A percentile compares a stretch with the other conserved stretches of the same genome.
phyloP scores from a whole-genome alignment of 2,113 vertebrate genomes.

The Pandion haliaetus region DNA sequence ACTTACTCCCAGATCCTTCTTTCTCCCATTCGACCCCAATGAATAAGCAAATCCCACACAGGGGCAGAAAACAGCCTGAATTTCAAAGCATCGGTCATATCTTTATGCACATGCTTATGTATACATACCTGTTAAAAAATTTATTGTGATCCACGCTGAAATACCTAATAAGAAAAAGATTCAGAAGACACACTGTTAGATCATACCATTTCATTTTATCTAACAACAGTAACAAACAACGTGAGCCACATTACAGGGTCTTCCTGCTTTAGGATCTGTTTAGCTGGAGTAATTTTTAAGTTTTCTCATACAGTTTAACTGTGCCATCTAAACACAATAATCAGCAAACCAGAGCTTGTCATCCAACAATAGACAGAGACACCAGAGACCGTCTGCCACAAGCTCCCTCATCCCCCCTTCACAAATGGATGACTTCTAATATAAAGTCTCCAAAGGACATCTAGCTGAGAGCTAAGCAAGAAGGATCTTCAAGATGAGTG shows the following conservation, averaged over 20 bases:
- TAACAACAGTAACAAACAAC: neutral
- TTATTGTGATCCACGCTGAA: slow-evolving; percentile 94
- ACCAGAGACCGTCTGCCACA: neutral
- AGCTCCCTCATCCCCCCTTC: neutral
- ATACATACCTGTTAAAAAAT: slow-evolving; percentile 88
- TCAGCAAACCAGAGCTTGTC: neutral
- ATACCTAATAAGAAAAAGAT: slow-evolving; percentile 77
- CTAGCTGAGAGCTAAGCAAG: neutral
- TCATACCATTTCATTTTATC: neutral
- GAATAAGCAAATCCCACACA: neutral
- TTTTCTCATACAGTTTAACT: neutral
- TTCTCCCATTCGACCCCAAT: neutral
- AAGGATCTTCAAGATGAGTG: neutral
- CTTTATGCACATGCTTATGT: neutral
- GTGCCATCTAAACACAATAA: neutral
- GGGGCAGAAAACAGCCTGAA: neutral
- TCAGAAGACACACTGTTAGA: neutral
- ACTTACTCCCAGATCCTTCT: neutral
- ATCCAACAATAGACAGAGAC: neutral
- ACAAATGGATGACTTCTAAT: neutral
- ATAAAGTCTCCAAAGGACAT: neutral
- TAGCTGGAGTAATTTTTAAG: neutral
- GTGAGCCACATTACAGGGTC: neutral
- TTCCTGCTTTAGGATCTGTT: neutral
- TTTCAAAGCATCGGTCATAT: neutral